Evolutionary conservation across 2,797 vertebrate genomes (phyloP).

Genomic region (Microcaecilia unicolor): DNA sequence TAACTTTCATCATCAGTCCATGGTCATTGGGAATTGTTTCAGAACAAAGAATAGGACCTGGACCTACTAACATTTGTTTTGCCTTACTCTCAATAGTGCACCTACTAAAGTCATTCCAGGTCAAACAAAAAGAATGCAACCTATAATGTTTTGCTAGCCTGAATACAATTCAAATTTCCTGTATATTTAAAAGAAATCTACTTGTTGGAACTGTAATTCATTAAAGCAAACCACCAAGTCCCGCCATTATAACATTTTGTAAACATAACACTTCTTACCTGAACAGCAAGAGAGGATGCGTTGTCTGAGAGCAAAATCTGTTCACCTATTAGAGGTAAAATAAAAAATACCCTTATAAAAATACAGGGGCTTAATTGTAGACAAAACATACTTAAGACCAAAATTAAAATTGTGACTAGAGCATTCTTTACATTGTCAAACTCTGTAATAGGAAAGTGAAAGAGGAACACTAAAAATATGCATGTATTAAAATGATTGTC

Average conservation of each 20-base stretch:
- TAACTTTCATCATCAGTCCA: too few relatives aligned
- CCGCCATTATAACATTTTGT: too few relatives aligned
- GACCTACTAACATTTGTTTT: too few relatives aligned
- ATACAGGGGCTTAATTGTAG: too few relatives aligned
- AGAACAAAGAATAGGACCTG: too few relatives aligned
- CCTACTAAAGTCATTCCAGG: background rate
- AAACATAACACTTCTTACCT: constrained; percentile 66
- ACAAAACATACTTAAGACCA: constrained; percentile 7
- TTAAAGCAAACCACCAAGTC: background rate
- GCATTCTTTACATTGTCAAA: constrained; percentile 24
- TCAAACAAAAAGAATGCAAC: background rate
- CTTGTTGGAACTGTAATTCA: too few relatives aligned
- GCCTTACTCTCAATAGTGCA: too few relatives aligned
- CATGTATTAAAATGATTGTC: constrained; percentile 20
- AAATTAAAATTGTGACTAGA: constrained; percentile 1
- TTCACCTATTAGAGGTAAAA: constrained; percentile 66
- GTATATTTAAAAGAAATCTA: constrained; percentile 4
- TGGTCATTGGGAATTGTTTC: too few relatives aligned
- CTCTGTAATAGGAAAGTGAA: constrained; percentile 14
- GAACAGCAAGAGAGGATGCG: constrained; percentile 89
- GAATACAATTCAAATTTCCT: constrained; percentile 1
- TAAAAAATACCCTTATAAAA: too few relatives aligned
- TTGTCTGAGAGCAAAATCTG: constrained; percentile 95
- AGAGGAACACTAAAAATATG: too few relatives aligned
- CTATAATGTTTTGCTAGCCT: background rate